These are phyloP conservation scores for Platichthys stellatus DNA, from an alignment of 2,113 vertebrate genomes.

Conservation along the genomic window DNA sequence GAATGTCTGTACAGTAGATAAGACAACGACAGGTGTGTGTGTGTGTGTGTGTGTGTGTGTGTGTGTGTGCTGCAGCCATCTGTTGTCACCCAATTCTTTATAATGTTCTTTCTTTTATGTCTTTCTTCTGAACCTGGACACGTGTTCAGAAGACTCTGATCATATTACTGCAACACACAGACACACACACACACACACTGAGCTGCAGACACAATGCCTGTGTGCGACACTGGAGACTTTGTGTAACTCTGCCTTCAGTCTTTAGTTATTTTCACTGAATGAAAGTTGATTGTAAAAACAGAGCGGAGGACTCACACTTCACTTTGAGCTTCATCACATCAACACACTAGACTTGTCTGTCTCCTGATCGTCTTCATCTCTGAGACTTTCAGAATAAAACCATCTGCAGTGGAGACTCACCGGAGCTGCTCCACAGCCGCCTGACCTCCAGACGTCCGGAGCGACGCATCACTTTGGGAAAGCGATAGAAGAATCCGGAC, in stretches of 20 bases:
- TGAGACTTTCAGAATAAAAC: no score
- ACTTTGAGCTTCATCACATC: not conserved
- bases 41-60: no score
- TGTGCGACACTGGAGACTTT: not conserved
- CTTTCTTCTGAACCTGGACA: not conserved
- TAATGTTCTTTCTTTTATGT: not conserved
- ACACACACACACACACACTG: not conserved
- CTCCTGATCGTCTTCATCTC: not conserved
- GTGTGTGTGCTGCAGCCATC: slow-evolving; percentile 46
- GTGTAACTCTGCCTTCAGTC: not conserved
- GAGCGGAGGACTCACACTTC: not conserved
- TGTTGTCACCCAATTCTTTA: slow-evolving; percentile 26
- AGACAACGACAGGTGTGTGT: slow-evolving; percentile 42
- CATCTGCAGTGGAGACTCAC: slow-evolving; percentile 63
- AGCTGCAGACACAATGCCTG: not conserved
- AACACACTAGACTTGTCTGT: not conserved
- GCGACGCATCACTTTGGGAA: slow-evolving; percentile 71
- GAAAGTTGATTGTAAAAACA: not conserved
- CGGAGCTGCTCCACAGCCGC: slow-evolving; percentile 72
- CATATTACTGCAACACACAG: slow-evolving; percentile 3
- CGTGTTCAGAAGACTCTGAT: not conserved
- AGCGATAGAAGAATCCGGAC: slow-evolving; percentile 69
- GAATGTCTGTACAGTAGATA: slow-evolving; percentile 4
- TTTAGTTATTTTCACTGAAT: no score
- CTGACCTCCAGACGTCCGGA: slow-evolving; percentile 72